phyloP scores from a whole-genome alignment of 2,113 vertebrate genomes.

The Rhea pennata region DNA sequence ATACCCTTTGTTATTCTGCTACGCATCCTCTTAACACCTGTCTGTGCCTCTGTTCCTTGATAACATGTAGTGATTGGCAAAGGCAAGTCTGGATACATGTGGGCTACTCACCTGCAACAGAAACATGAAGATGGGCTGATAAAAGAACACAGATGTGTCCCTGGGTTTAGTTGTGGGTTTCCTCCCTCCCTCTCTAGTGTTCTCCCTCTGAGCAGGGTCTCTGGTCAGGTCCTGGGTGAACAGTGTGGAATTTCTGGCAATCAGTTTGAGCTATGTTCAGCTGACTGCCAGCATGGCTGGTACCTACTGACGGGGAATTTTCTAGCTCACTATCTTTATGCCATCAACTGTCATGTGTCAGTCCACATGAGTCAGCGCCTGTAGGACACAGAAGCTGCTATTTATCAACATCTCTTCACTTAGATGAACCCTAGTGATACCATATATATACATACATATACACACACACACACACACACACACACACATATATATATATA shows the following conservation, averaged over 20 bases:
- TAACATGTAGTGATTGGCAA: rapidly evolving
- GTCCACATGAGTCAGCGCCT: rapidly evolving
- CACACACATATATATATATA: too few species aligned
- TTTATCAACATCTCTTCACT: background rate
- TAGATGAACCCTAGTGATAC: background rate
- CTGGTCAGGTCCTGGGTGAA: background rate
- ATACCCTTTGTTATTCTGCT: background rate
- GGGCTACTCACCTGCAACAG: background rate
- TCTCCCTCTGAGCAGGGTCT: too few species aligned
- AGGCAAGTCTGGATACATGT: background rate
- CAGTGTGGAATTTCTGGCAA: rapidly evolving
- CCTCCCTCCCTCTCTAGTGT: too few species aligned
- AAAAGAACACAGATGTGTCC: background rate
- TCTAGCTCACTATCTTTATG: background rate
- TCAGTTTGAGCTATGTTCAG: background rate
- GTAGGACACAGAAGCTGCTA: background rate
- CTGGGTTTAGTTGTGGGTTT: background rate
- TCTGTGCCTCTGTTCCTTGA: background rate
- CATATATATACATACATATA: too few species aligned
- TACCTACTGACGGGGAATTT: rapidly evolving
- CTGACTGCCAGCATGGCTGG: background rate
- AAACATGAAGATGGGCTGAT: background rate
- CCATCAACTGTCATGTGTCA: background rate
- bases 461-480: too few species aligned
- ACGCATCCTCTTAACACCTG: rapidly evolving